Evolutionary conservation across 2,888 invertebrate species (phyloP), one percentile per base, ranked within the genome.

Genomic region (Odontocolon sp.): DNA sequence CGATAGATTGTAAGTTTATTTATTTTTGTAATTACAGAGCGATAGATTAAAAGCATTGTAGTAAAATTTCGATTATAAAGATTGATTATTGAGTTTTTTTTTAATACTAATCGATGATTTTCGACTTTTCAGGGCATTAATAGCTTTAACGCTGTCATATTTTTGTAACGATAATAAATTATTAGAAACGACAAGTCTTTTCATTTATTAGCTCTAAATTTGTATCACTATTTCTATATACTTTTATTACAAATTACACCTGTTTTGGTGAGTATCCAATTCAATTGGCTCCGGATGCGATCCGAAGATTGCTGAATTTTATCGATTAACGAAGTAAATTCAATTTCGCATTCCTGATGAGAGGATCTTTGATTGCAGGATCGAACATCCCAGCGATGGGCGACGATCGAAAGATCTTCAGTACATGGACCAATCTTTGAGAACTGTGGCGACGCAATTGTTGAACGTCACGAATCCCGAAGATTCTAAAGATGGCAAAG

Each of bases 381-480:
- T 5, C 36, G 72, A 69, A 36, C 47, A 86, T 40, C 79, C 83
- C 16, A 66, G 78, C 63, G 64, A 70, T 14, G 80, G 81, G 21
- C 85, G 87, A 16, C 75, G 83, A n/a, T 38, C 85, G 45, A 89
- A 89, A 66, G 86, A 89, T 57, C 80, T 88, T 36, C 88, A 85
- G 47, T 83, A 85, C 56, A 90, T 90, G 78, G 89, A 90, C 47
- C 87, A 88, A 54, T 90, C 90, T 0, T 57, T 90, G 68, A 85
- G 89, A 69, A 89, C 88, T 2, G 87, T 90, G 11, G 87, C 90
- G n/a, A 90, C 90, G 2, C 90, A 90, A 63, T 77, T 90, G 28
- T 72, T 90, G 11, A 90, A 90, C 76, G 85, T 87, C 2, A 85
- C 88, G 8, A 79, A 67, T 14, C 71, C 83, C 0, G 77, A 85